Base-by-base conservation (phyloP, 2,797 vertebrate species). In the Anas flavirostris region DNA sequence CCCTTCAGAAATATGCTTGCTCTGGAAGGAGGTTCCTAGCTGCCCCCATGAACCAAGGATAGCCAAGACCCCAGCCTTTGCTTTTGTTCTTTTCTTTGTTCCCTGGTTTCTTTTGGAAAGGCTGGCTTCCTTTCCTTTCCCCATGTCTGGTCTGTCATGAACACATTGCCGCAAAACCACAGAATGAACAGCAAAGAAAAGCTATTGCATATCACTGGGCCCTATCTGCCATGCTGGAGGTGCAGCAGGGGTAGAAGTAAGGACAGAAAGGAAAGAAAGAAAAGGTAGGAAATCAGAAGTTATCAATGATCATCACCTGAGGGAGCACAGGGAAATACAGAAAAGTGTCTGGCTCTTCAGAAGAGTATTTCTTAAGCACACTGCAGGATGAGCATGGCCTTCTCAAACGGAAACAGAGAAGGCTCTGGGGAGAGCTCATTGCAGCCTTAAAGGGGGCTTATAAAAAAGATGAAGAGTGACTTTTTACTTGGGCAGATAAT, bases 331-430 rank as follows among this genome's bases (percentile, higher is more conserved):
- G 33, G 55, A 82, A 73, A 77, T 12, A n/a, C 12, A 72, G 82
- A 52, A 4, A 16, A 33, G 43, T 18, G 6, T 2, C 9, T 41
- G 7, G 1, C 19, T 44, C 22, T 80, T 73, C 31, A 58, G 70
- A 62, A 39, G 11, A 2, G 29, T 2, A 1, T 12, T 6, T 46
- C 3, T 10, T 41, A 56, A 41, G 10, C 0, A 5, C 10, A 2
- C 17, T 1, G 0, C 35, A 16, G 35, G n/a, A 31, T 5, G 22
- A 80, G 21, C 7, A 12, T 28, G 41, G 35, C 59, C 41, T 50
- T 50, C 41, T 50, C 23, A 50, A 14, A 25, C 4, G 2, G 48
- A 25, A 50, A 13, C 7, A 50, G 23, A 50, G 48, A 50, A 50
- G 23, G 48, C 48, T 50, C 48, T 25, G 48, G 48, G 48, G 48